Evolutionary conservation across 1,140 invertebrate genomes (phyloP), one percentile per base, ranked within the genome.

Genomic region (Coelopa frigida): DNA sequence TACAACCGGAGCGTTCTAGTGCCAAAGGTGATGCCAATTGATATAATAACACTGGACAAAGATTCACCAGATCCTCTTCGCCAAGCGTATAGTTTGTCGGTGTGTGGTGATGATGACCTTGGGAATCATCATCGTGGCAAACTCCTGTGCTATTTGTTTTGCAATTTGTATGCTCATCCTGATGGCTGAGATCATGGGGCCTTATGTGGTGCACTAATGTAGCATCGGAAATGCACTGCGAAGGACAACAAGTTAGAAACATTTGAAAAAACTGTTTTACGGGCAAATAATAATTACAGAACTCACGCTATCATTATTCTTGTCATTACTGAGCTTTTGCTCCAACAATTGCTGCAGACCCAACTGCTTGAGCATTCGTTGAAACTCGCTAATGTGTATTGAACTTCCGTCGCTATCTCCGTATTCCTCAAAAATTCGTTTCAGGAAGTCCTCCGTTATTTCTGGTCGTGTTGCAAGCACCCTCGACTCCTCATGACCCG

Each of bases 41-140:
- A 56, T 83, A 82, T 22, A 84, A 54, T 15, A 84, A 68, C 18
- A 78, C 77, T 3, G 81, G 81, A 57, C 81, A 83, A 8, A 83
- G 67, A 31, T 75, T 59, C 35, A 75, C 64, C 22, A 83, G 61
- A 11, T 67, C 57, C 26, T 49, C 41, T 40, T 48, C 50, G 36
- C 51, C 56, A 6, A 71, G 47, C 27, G 50, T 44, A 50, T 54
- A 61, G 35, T 55, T 42, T n/a, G 26, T 31, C 33, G 1, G 20
- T 2, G 23, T 44, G 20, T 20, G 6, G n/a, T n/a, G n/a, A n/a
- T n/a, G n/a, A n/a, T n/a, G n/a, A n/a, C 15, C 5, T 15, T 37
- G 24, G 18, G 29, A 35, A n/a, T 49, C 24, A 2, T 33, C 27
- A 4, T 39, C 35, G 8, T 14, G 11, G 40, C 41, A 49, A 39